Base-by-base conservation (phyloP, 2,888 invertebrate genomes). In the Tryphoninae sp. region DNA sequence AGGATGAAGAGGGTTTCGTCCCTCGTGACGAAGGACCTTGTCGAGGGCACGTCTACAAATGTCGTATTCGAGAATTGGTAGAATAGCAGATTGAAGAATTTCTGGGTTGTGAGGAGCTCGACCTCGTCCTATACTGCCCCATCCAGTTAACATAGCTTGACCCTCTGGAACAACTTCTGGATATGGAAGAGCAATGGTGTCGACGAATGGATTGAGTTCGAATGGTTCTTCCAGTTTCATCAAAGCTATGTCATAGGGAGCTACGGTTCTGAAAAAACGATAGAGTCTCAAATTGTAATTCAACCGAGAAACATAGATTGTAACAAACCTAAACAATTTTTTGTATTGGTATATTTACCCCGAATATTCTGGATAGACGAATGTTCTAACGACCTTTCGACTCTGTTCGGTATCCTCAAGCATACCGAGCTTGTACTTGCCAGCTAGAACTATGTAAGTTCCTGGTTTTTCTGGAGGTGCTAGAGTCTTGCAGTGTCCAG, bases 241-340 rank as follows among this genome's bases (percentile, higher is more conserved):
- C 8, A 94, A 84, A 26, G 93, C 94, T 61, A 94, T 92, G 86
- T 94, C 94, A 84, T 93, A 92, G 49, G 92, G 92, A 45, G 89
- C 90, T 11, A 91, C 90, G 3, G 87, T 87, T 6, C 90, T 90
- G 77, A 22, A 86, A 49, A 68, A 26, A 9, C 26, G 8, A 71
- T 33, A 33, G 33, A 33, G 26, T 26, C 26, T 26, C 26, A 4
- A 2, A 4, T 26, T 4, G 22, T 49, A 67, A 79, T 72, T 11
- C 9, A 1, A 4, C 16, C 9, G 13, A 4, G 59, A 61, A 59
- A 65, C 19, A 55, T 11, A 33, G 49, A 19, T 11, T 33, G 0
- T 13, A 9, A 26, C 26, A 33, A 33, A 33, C 33, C 6, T 33
- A 33, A 6, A 6, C 7, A 33, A 33, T 58, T 23, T 26, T 4